Evolutionary conservation across 2,113 vertebrate species (phyloP).

Genomic region (Microcebus jonahi): DNA sequence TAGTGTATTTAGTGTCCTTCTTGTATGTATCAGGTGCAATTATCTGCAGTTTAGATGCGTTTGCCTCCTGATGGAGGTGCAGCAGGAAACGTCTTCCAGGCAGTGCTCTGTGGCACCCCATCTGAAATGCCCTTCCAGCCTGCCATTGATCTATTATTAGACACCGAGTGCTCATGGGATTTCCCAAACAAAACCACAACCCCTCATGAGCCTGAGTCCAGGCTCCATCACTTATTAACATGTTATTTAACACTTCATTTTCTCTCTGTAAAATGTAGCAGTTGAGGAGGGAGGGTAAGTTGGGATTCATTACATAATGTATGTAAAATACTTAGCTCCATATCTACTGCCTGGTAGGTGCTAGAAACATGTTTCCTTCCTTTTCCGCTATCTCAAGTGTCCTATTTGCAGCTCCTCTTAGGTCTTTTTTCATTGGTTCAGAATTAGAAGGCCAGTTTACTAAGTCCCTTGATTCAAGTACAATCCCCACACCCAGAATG

Average conservation of each 20-base stretch:
- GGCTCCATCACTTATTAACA: not conserved
- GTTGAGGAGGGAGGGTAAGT: not conserved
- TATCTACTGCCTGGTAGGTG: not conserved
- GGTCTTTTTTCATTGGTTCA: not conserved
- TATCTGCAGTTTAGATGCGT: not conserved
- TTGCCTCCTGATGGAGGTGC: not conserved
- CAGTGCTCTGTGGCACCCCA: not conserved
- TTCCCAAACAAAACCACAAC: not conserved
- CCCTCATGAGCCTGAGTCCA: not conserved
- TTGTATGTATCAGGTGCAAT: not conserved
- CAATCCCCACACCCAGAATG: not conserved
- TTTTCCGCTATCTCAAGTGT: not conserved
- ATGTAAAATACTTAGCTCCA: not conserved
- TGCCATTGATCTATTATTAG: not conserved
- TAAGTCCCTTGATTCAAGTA: not conserved
- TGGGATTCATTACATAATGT: not conserved
- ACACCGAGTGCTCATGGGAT: not conserved
- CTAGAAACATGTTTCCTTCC: not conserved
- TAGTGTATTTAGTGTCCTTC: not conserved
- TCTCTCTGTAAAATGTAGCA: not conserved
- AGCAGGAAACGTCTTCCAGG: not conserved
- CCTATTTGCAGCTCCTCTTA: not conserved
- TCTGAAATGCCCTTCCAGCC: not conserved
- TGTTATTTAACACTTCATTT: not conserved
- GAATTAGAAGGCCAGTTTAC: constrained; percentile 42